Evolutionary conservation across 1,140 invertebrate species (phyloP).

Genomic region (Oryctes rhinoceros): DNA sequence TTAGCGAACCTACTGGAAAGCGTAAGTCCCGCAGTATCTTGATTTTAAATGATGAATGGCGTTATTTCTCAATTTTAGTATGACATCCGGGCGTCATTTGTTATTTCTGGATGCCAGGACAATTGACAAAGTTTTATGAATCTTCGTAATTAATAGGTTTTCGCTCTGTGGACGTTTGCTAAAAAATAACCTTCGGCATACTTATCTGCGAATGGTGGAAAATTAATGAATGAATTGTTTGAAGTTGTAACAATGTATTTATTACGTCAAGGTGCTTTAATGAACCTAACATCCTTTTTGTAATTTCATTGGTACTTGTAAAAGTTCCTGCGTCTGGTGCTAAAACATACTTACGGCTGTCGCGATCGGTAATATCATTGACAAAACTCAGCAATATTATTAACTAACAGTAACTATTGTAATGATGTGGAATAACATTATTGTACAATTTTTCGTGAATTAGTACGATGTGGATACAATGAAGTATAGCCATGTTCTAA

Average conservation of each 20-base stretch:
- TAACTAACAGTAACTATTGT: too few species aligned
- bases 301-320: too few species aligned
- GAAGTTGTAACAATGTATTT: not conserved
- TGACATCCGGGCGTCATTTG: conserved; percentile 31
- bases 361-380: too few species aligned
- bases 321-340: too few species aligned
- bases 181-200: not conserved
- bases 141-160: conserved; percentile 31
- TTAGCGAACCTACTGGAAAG: conserved; percentile 14
- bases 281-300: too few species aligned
- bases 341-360: too few species aligned
- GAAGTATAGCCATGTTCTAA: too few species aligned
- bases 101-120: conserved; percentile 27
- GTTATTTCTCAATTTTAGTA: conserved; percentile 27
- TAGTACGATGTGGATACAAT: too few species aligned
- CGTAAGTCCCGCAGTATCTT: conserved; percentile 15
- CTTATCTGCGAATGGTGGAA: not conserved
- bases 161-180: not conserved
- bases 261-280: too few species aligned
- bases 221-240: conserved; percentile 15
- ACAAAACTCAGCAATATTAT: too few species aligned
- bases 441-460: too few species aligned
- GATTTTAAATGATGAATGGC: conserved; percentile 25
- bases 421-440: too few species aligned
- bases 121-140: conserved; percentile 38